Evolutionary conservation across 2,888 invertebrate genomes (phyloP), one percentile per base, ranked within the genome.

Genomic region (Lepetodrilus schrolli): DNA sequence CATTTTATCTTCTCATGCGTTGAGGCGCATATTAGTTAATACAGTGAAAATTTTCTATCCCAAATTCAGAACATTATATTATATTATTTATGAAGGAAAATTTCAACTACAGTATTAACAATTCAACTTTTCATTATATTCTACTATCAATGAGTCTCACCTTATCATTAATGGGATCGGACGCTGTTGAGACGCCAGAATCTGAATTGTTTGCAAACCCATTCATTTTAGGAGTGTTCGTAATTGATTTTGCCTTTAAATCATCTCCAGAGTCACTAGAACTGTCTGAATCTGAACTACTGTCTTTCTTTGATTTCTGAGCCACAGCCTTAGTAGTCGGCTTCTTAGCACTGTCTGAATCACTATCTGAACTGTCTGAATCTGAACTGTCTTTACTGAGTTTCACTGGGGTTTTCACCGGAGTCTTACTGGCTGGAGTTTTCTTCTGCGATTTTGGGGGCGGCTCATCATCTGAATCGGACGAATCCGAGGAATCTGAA

Each of bases 391-490:
- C 74, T 20, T 73, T 70, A 34, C 71, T 70, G 70, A 73, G 36
- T 72, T 38, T 26, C 37, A 7, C 43, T 65, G 73, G 58, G 8
- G 70, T 38, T 36, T 76, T 76, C 8, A 48, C 69, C 34, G 76
- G 36, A 0, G 72, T 65, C 17, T 69, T 72, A 26, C 58, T 66
- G n/a, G 21, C 66, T 5, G 70, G 48, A 8, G 68, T 75, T 30
- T 76, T 13, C 3, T 70, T 21, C 43, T 50, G 71, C 48, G 72
- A 73, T 10, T 68, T 69, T n/a, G 74, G 72, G 30, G 38, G 65
- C n/a, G n/a, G n/a, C 49, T 79, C 78, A 43, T 80, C 80, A 13
- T 80, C 81, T 37, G 77, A 78, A 70, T 80, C 80, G 1, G 74
- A 72, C 20, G 76, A 73, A 1, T 75, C 75, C 38, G 75, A 76